Percentiles rank a stretch among this genome's conserved stretches.
Evolutionary conservation across 2,888 invertebrate species (phyloP).

Genomic region (Hanleya hanleyi): DNA sequence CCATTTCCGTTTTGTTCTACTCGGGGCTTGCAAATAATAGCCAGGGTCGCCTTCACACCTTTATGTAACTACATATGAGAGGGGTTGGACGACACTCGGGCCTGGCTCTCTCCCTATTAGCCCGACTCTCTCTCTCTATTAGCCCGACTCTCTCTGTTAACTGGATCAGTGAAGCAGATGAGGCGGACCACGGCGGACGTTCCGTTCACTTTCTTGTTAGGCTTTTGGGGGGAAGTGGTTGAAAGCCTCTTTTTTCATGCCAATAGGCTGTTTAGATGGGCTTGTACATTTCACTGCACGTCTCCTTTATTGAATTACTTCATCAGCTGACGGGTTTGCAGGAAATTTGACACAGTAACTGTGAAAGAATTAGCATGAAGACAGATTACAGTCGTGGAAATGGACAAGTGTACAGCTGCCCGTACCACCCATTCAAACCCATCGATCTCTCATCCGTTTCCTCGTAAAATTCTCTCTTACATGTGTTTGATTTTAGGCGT

Average conservation of each 20-base stretch:
- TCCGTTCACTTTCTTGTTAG: no score
- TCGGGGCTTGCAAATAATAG: no score
- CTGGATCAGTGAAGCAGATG: neutral
- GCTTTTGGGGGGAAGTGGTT: no score
- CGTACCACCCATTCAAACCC: neutral
- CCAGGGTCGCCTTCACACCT: no score
- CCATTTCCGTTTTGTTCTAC: no score
- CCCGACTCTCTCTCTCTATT: no score
- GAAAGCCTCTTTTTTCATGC: slow-evolving; percentile 6
- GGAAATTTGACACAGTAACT: slow-evolving; percentile 2
- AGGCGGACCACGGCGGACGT: neutral
- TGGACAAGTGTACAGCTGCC: slow-evolving; percentile 1
- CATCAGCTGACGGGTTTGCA: neutral
- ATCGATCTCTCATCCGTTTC: neutral
- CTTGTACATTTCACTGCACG: slow-evolving; percentile 2
- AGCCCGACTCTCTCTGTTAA: no score
- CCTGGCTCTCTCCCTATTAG: no score
- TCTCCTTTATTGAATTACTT: neutral
- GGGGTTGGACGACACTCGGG: no score
- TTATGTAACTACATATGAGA: no score
- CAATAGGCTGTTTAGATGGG: slow-evolving; percentile 2
- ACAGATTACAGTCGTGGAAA: slow-evolving; percentile 1
- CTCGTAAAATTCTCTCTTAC: slow-evolving; percentile 1
- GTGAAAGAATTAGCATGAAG: slow-evolving; percentile 8
- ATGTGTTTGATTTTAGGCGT: slow-evolving; percentile 10